Evolutionary conservation across 2,888 invertebrate genomes (phyloP), one percentile per base, ranked within the genome.

Genomic region (Octonoba sinensis): DNA sequence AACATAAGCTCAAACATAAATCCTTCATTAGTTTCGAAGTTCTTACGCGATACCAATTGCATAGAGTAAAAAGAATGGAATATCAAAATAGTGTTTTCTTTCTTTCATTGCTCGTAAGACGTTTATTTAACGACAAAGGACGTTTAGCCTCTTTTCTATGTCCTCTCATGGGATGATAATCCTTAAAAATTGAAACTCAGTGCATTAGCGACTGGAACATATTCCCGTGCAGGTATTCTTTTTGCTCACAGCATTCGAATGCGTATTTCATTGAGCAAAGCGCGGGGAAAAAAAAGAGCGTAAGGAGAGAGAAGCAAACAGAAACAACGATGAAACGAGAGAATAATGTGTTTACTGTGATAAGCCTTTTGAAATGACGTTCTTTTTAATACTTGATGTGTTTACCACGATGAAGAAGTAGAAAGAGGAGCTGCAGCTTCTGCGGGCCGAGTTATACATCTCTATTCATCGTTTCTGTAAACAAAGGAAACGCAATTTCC

Each of bases 331-430:
- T 70, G 75, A 82, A 79, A 75, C 70, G 81, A 69, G 74, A 65
- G 79, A 69, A 73, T 81, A 81, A 81, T 81, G 79, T 81, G 79
- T 81, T 81, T 81, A 81, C 79, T 69, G 73, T 69, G 79, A 81
- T 81, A 81, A 81, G 79, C 69, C 79, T 69, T 78, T 81, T 73
- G 79, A 81, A 81, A 81, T 81, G 73, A 73, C 73, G 73, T 67
- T 81, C 79, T 81, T 81, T 81, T 81, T 81, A 81, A 81, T 81
- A 81, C 79, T 81, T 81, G 73, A 81, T 81, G 69, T 81, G 73
- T 81, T 81, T 81, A 81, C 73, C 79, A 72, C 79, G 73, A 65
- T 56, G 56, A 62, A 62, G 44, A 49, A 57, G 69, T 51, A 49
- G 72, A 64, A 71, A 47, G 24, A 18, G 47, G 46, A 60, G 76